Percentiles rank a stretch among this genome's conserved stretches.
phyloP scores from a whole-genome alignment of 92 coral and sea anemone genomes.

The Metridium senile region DNA sequence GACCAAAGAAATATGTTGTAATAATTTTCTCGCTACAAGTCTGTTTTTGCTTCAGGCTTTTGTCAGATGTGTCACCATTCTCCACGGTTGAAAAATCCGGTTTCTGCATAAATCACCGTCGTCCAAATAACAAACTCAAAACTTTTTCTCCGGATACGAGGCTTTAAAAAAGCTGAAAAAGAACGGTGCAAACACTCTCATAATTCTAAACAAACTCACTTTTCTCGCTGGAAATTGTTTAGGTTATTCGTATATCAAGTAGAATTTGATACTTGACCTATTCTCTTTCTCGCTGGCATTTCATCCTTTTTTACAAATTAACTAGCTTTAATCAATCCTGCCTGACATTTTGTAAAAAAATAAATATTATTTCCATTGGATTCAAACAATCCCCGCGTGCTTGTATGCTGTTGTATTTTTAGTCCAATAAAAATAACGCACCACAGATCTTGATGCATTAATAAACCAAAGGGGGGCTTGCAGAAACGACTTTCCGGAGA shows the following conservation, averaged over 20 bases:
- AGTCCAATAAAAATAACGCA: conserved; percentile 4
- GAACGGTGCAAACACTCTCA: background rate
- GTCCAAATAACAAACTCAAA: background rate
- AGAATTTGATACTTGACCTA: conserved; percentile 67
- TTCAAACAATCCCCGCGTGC: background rate
- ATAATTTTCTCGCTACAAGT: conserved; percentile 18
- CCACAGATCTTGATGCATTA: background rate
- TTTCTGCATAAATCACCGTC: conserved; percentile 25
- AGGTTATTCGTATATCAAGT: conserved; percentile 7
- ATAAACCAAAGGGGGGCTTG: conserved; percentile 37
- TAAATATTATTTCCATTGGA: background rate
- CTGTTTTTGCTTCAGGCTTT: conserved; percentile 49
- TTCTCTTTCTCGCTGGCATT: conserved; percentile 37
- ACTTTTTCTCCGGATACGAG: conserved; percentile 8
- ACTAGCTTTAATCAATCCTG: background rate
- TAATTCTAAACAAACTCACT: background rate
- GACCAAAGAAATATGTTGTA: background rate
- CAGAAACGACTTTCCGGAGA: conserved; percentile 39
- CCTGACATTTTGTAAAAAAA: background rate
- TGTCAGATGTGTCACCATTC: conserved; percentile 54
- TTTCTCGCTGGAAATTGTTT: conserved; percentile 12
- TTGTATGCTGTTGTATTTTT: conserved; percentile 1
- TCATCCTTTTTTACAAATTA: conserved; percentile 43
- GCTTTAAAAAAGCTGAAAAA: conserved; percentile 1
- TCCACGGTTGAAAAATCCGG: conserved; percentile 65